Evolutionary conservation across 37 sponge, comb jelly and placozoan genomes (phyloP).

Genomic region (Eunapius fragilis): DNA sequence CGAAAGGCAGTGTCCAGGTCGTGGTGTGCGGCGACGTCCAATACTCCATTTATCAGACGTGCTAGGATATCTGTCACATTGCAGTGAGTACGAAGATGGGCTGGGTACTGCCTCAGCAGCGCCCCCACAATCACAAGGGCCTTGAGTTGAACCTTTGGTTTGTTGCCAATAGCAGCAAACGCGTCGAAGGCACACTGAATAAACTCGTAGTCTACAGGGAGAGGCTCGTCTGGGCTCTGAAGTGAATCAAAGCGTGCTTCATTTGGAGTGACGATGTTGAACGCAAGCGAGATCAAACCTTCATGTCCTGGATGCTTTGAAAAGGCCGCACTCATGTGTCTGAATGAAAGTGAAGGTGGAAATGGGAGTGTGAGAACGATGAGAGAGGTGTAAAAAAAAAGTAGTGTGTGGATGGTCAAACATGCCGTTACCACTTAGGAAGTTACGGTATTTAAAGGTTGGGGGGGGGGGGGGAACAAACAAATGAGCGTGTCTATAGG

Average conservation of each 20-base stretch:
- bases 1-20: slow-evolving; percentile 1
- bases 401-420: too few species aligned
- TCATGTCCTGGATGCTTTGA: background rate
- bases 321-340: background rate
- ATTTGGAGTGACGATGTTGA: background rate
- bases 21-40: background rate
- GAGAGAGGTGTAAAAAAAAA: too few species aligned
- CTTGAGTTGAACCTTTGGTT: background rate
- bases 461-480: too few species aligned
- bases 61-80: slow-evolving; percentile 33
- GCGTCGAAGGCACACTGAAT: slow-evolving; percentile 15
- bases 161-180: slow-evolving; percentile 10
- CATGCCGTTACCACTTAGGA: too few species aligned
- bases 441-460: too few species aligned
- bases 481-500: too few species aligned
- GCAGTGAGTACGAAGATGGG: slow-evolving; percentile 7
- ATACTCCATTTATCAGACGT: slow-evolving; percentile 9
- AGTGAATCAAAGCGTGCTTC: background rate
- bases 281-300: background rate
- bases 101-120: slow-evolving; percentile 33
- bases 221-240: background rate
- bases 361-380: background rate
- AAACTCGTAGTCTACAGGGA: background rate
- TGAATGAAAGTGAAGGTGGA: background rate
- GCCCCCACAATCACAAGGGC: slow-evolving; percentile 14